A percentile compares a stretch with the other conserved stretches of the same genome.
Conservation (phyloP, 2,797 vertebrate species). For the Clarias platycephalus region DNA sequence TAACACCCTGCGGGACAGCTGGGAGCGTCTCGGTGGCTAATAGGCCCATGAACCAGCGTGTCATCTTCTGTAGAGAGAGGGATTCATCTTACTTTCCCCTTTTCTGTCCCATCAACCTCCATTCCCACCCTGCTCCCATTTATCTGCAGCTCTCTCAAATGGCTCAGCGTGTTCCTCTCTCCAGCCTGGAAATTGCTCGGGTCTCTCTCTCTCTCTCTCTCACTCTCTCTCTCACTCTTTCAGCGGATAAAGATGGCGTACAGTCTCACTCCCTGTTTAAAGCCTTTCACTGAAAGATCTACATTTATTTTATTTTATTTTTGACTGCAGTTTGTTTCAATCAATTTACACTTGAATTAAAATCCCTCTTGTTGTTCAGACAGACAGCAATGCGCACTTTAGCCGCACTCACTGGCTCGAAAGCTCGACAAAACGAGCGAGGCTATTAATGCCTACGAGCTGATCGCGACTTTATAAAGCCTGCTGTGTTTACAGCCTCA, state of each 20-base stretch:
- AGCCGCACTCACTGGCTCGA: no score
- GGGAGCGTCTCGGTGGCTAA: constrained; percentile 39
- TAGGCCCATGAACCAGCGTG: constrained; percentile 34
- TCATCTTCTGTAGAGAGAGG: constrained; percentile 40
- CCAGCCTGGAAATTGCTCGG: constrained; percentile 2
- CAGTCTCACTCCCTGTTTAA: neutral
- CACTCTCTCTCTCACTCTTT: no score
- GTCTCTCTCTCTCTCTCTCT: neutral
- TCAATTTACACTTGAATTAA: neutral
- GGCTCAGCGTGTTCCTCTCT: constrained; percentile 9
- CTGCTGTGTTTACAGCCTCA: neutral
- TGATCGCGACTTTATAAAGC: neutral
- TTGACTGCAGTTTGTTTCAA: neutral
- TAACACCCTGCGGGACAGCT: constrained; percentile 23
- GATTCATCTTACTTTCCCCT: constrained; percentile 45
- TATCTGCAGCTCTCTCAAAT: constrained; percentile 18
- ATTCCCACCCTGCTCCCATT: neutral
- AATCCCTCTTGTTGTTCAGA: neutral
- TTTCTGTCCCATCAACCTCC: constrained; percentile 34
- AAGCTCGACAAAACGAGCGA: neutral
- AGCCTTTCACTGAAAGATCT: neutral
- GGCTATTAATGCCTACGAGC: neutral
- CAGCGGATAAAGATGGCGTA: neutral
- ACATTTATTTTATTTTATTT: neutral
- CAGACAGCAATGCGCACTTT: neutral